phyloP scores from a whole-genome alignment of 1,140 invertebrate species.

The Pemphigus obesinymphae region DNA sequence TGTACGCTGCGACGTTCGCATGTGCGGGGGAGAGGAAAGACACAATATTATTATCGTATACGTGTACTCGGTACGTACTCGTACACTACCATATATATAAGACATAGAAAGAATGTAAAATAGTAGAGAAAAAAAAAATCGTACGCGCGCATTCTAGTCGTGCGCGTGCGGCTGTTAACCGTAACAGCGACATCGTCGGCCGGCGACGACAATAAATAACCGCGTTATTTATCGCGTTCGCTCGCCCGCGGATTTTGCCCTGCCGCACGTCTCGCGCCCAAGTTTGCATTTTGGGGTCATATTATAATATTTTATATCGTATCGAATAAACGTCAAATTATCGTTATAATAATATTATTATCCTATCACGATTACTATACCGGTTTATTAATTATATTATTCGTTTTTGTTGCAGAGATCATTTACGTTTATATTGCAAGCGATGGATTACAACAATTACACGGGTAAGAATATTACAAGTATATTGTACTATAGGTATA shows the following conservation, averaged over 20 bases:
- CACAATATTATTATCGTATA: too few species aligned
- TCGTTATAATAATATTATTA: too few species aligned
- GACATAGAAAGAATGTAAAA: background rate
- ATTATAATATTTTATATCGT: too few species aligned
- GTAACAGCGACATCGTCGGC: background rate
- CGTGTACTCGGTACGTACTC: background rate
- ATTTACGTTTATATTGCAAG: conserved; percentile 85
- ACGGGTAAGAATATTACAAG: conserved; percentile 47
- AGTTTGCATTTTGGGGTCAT: too few species aligned
- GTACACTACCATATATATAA: background rate
- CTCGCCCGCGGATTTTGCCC: background rate
- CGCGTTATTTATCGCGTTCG: background rate
- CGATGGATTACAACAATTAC: conserved; percentile 73
- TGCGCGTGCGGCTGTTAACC: background rate
- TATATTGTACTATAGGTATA: too few species aligned
- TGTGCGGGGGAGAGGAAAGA: background rate
- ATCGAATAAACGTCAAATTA: too few species aligned
- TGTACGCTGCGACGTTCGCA: background rate
- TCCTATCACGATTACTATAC: background rate
- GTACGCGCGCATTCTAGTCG: background rate
- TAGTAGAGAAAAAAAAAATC: too few species aligned
- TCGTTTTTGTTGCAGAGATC: conserved; percentile 69
- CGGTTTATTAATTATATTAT: background rate
- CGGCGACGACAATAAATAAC: background rate
- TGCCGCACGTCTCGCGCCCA: background rate